A percentile compares a stretch with the other conserved stretches of the same genome.
phyloP scores from a whole-genome alignment of 1,140 invertebrate species.

The Drosophila sechellia region DNA sequence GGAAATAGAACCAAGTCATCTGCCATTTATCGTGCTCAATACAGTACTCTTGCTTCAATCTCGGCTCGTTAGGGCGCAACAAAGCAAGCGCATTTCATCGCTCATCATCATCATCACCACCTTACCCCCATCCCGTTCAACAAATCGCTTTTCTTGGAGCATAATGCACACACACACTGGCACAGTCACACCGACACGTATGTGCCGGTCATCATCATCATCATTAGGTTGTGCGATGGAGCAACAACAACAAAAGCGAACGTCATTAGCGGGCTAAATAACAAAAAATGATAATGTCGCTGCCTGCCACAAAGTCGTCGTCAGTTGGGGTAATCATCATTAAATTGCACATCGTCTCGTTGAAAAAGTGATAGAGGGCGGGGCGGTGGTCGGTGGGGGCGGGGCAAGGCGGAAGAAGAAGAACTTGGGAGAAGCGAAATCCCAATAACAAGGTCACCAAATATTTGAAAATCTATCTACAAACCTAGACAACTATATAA shows the following conservation, averaged over 20 bases:
- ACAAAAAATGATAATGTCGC: constrained; percentile 82
- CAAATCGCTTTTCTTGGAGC: constrained; percentile 67
- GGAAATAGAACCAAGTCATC: constrained; percentile 8
- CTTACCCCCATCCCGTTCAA: constrained; percentile 8
- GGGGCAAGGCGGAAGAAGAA: constrained; percentile 4
- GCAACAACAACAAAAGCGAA: constrained; percentile 49
- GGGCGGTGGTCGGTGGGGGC: background rate
- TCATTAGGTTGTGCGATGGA: constrained; percentile 71
- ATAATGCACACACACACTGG: constrained; percentile 29
- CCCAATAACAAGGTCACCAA: constrained; percentile 43
- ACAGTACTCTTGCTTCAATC: constrained; percentile 1
- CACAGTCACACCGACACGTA: constrained; percentile 27
- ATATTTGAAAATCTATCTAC: constrained; percentile 25
- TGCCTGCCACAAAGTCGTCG: constrained; percentile 63
- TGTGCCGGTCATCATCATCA: constrained; percentile 82
- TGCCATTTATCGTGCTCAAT: constrained; percentile 40
- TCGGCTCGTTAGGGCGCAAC: constrained; percentile 69
- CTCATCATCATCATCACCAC: constrained; percentile 69
- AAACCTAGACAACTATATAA: background rate
- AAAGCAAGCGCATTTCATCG: constrained; percentile 72
- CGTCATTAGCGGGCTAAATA: constrained; percentile 82
- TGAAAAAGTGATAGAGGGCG: background rate
- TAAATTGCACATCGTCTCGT: constrained; percentile 66
- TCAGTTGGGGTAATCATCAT: constrained; percentile 77
- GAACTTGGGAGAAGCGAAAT: background rate